Evolutionary conservation across 2,113 vertebrate genomes (phyloP).

Genomic region (Seriola dumerili): DNA sequence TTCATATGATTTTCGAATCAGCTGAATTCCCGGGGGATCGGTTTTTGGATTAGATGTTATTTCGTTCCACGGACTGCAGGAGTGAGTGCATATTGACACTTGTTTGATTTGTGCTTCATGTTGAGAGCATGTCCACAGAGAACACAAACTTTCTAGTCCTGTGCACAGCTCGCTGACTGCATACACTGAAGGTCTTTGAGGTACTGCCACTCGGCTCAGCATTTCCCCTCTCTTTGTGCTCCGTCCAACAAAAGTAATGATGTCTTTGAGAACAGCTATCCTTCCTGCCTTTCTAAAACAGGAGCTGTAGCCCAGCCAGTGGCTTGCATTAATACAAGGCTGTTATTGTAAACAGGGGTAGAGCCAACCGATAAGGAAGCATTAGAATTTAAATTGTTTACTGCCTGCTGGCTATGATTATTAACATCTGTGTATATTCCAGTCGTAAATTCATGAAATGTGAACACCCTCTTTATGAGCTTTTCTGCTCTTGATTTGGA

Average conservation of each 20-base stretch:
- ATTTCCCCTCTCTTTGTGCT: constrained; percentile 66
- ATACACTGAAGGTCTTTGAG: constrained; percentile 71
- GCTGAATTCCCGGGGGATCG: constrained; percentile 9
- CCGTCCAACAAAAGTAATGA: constrained; percentile 74
- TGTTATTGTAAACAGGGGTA: constrained; percentile 48
- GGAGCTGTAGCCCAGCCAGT: constrained; percentile 37
- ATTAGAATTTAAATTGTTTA: constrained; percentile 49
- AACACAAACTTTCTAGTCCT: constrained; percentile 53
- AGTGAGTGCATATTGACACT: constrained; percentile 46
- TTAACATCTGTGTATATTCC: not conserved
- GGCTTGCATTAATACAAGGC: constrained; percentile 35
- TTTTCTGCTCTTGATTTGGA: constrained; percentile 15
- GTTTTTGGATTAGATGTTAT: constrained; percentile 41
- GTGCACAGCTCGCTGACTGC: constrained; percentile 62
- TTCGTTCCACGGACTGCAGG: constrained; percentile 26
- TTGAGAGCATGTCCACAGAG: constrained; percentile 63
- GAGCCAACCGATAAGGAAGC: constrained; percentile 20
- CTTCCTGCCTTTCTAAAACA: constrained; percentile 43
- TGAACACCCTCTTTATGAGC: constrained; percentile 5
- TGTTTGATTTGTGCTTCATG: constrained; percentile 58
- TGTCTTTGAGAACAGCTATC: constrained; percentile 66
- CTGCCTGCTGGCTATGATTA: constrained; percentile 27
- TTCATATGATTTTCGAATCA: constrained; percentile 32
- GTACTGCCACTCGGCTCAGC: constrained; percentile 76
- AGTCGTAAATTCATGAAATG: constrained; percentile 36